Evolutionary conservation across 2,888 invertebrate genomes (phyloP).

Genomic region (Acleris literana): DNA sequence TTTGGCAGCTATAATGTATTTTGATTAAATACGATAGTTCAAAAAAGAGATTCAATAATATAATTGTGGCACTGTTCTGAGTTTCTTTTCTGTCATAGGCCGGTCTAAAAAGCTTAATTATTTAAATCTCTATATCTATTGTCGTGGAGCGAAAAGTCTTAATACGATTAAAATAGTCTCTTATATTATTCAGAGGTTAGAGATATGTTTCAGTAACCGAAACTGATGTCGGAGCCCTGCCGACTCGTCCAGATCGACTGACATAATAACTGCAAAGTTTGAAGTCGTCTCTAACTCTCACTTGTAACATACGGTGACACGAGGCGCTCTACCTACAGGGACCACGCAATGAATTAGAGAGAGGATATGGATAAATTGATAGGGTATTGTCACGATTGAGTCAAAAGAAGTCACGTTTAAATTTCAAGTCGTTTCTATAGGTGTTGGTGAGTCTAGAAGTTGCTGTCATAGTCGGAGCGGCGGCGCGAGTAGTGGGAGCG

Average conservation of each 20-base stretch:
- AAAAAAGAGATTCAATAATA: slow-evolving; percentile 14
- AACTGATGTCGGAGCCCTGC: slow-evolving; percentile 49
- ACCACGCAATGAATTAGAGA: neutral
- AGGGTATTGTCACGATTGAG: slow-evolving; percentile 76
- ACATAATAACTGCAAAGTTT: too few species aligned
- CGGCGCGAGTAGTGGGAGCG: slow-evolving; percentile 85
- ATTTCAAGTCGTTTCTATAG: too few species aligned
- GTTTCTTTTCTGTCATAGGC: slow-evolving; percentile 61
- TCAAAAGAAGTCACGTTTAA: slow-evolving; percentile 48
- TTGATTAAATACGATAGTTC: slow-evolving; percentile 30
- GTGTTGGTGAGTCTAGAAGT: slow-evolving; percentile 82
- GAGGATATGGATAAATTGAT: neutral
- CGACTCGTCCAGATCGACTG: neutral
- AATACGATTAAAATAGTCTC: slow-evolving; percentile 40
- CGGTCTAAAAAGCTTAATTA: slow-evolving; percentile 74
- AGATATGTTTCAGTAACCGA: slow-evolving; percentile 73
- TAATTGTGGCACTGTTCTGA: slow-evolving; percentile 59
- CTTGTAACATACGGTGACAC: too few species aligned
- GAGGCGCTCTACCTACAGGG: neutral
- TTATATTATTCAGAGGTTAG: neutral
- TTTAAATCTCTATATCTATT: slow-evolving; percentile 42
- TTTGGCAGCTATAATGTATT: slow-evolving; percentile 72
- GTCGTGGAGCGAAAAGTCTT: slow-evolving; percentile 24
- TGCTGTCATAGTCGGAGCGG: slow-evolving; percentile 91
- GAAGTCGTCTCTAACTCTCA: too few species aligned